Evolutionary conservation across 2,888 invertebrate genomes (phyloP).

Genomic region (Drosophila mimica): DNA sequence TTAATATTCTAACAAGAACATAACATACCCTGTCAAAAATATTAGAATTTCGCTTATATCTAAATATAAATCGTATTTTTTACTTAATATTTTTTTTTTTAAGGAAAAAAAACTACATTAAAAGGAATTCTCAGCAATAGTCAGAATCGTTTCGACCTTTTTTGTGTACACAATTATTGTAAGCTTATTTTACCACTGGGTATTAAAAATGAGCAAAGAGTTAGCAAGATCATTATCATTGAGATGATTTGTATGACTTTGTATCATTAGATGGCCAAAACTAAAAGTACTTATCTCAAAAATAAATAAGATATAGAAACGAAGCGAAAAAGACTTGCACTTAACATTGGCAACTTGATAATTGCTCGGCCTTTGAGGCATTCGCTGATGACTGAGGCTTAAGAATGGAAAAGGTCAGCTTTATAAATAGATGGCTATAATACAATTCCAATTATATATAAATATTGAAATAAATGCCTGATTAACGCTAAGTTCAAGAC

Average conservation of each 20-base stretch:
- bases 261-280: slow-evolving; percentile 31
- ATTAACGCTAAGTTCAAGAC: slow-evolving; percentile 65
- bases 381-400: slow-evolving; percentile 23
- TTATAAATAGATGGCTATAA: slow-evolving; percentile 37
- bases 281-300: slow-evolving; percentile 20
- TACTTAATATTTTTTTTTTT: background rate
- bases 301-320: slow-evolving; percentile 6
- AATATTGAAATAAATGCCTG: slow-evolving; percentile 51
- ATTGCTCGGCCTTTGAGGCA: slow-evolving; percentile 54
- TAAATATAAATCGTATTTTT: background rate
- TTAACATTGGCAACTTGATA: slow-evolving; percentile 58
- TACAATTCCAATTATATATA: slow-evolving; percentile 44
- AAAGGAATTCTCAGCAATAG: background rate
- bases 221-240: slow-evolving; percentile 40
- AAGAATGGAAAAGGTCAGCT: slow-evolving; percentile 50
- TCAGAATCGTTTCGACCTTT: background rate
- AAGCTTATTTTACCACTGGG: slow-evolving; percentile 5
- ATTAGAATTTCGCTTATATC: background rate
- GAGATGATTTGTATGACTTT: slow-evolving; percentile 29
- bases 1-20: background rate
- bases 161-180: background rate
- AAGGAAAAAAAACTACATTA: background rate
- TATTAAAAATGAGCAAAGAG: slow-evolving; percentile 17
- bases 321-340: slow-evolving; percentile 34
- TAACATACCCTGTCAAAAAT: slow-evolving; percentile 13